Evolutionary conservation across 2,113 vertebrate genomes (phyloP).

Genomic region (Alaudala cheleensis): DNA sequence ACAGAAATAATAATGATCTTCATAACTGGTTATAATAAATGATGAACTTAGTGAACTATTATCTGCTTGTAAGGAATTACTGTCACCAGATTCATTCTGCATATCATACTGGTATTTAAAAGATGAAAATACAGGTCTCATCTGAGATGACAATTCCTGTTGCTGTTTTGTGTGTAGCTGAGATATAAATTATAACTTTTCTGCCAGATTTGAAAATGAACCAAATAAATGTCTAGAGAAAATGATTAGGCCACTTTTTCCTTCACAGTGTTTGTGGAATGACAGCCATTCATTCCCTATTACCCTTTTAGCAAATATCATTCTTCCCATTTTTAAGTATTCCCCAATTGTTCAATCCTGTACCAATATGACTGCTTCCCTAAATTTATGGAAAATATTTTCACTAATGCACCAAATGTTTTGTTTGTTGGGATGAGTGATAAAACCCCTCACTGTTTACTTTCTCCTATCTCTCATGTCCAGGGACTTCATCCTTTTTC

Average conservation of each 20-base stretch:
- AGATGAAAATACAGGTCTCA: neutral
- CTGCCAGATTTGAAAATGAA: neutral
- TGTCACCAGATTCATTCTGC: neutral
- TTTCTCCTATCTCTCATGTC: neutral
- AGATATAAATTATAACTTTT: neutral
- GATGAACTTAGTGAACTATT: neutral
- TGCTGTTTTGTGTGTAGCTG: neutral
- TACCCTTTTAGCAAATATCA: neutral
- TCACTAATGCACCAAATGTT: neutral
- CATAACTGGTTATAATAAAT: neutral
- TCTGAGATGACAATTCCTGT: neutral
- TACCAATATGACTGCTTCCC: neutral
- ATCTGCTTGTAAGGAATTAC: neutral
- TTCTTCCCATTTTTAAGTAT: neutral
- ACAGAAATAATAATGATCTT: neutral
- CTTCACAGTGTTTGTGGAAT: neutral
- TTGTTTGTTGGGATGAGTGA: neutral
- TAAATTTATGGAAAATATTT: neutral
- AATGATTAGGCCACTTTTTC: neutral
- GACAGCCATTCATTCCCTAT: neutral
- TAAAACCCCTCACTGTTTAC: neutral
- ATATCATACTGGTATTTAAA: neutral
- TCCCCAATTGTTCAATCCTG: neutral
- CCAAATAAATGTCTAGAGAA: neutral
- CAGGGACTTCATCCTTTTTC: neutral